Conservation (phyloP, 2,113 vertebrate species). For the Oncorhynchus gorbuscha region DNA sequence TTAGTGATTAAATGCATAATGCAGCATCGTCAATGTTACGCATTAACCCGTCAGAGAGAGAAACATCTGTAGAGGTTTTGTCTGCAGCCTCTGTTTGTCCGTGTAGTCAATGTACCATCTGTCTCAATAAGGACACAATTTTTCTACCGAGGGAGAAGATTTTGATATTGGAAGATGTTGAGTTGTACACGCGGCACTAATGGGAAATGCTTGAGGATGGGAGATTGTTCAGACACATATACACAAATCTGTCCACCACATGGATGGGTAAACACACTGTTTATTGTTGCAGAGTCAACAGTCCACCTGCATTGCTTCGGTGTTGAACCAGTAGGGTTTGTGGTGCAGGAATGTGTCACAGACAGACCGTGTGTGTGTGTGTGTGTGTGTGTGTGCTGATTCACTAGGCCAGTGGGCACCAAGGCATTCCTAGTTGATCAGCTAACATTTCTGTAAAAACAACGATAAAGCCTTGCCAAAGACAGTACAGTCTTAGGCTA, state of each 20-base stretch:
- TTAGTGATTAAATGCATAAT: neutral
- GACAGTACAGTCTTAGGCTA: too few species aligned
- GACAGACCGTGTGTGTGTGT: neutral
- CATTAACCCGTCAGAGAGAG: neutral
- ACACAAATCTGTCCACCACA: slow-evolving; percentile 4
- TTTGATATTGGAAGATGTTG: neutral
- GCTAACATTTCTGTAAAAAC: too few species aligned
- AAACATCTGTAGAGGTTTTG: neutral
- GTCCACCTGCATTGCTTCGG: slow-evolving; percentile 46
- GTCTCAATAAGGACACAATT: neutral
- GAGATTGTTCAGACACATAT: neutral
- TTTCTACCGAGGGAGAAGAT: slow-evolving; percentile 3
- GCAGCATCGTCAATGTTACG: neutral
- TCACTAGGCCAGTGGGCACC: too few species aligned
- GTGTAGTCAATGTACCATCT: slow-evolving; percentile 18
- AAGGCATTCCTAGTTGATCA: too few species aligned
- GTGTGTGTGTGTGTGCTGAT: too few species aligned
- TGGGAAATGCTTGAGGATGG: slow-evolving; percentile 14
- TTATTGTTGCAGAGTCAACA: slow-evolving; percentile 55
- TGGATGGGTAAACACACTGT: slow-evolving; percentile 9
- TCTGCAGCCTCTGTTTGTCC: neutral
- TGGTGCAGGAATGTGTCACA: slow-evolving; percentile 34
- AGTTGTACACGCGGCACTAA: slow-evolving; percentile 21
- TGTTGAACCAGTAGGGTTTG: slow-evolving; percentile 8
- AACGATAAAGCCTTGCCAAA: too few species aligned